Percentiles rank a stretch among this genome's conserved stretches.
phyloP scores from a whole-genome alignment of 2,888 invertebrate species.

The Acanthococcus lagerstroemiae region DNA sequence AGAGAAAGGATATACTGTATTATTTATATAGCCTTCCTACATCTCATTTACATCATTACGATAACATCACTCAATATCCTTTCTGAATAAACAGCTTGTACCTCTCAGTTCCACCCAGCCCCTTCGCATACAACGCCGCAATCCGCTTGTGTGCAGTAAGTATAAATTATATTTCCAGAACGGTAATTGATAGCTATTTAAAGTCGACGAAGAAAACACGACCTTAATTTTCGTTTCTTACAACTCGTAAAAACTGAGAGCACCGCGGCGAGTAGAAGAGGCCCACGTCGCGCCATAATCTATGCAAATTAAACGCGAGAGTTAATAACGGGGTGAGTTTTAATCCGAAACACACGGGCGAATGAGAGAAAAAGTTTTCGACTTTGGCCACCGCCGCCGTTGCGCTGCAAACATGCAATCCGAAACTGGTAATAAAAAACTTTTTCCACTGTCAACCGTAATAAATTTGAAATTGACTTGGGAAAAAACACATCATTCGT shows the following conservation, averaged over 20 bases:
- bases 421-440: background rate
- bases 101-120: slow-evolving; percentile 7
- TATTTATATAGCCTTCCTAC: no score
- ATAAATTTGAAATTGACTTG: slow-evolving; percentile 9
- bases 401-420: no score
- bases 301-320: background rate
- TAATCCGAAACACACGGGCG: background rate
- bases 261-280: background rate
- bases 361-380: background rate
- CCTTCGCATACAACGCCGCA: background rate
- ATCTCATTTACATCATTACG: slow-evolving; percentile 20
- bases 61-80: slow-evolving; percentile 28
- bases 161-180: background rate
- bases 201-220: background rate
- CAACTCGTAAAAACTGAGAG: background rate
- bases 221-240: background rate
- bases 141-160: background rate
- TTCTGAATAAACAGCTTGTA: slow-evolving; percentile 8
- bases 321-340: background rate
- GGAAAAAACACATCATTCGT: background rate
- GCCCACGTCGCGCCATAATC: background rate
- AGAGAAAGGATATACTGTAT: no score
- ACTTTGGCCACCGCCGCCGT: no score
- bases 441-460: background rate
- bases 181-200: slow-evolving; percentile 11